phyloP scores from a whole-genome alignment of 2,797 vertebrate species.

The Syngnathus acus region DNA sequence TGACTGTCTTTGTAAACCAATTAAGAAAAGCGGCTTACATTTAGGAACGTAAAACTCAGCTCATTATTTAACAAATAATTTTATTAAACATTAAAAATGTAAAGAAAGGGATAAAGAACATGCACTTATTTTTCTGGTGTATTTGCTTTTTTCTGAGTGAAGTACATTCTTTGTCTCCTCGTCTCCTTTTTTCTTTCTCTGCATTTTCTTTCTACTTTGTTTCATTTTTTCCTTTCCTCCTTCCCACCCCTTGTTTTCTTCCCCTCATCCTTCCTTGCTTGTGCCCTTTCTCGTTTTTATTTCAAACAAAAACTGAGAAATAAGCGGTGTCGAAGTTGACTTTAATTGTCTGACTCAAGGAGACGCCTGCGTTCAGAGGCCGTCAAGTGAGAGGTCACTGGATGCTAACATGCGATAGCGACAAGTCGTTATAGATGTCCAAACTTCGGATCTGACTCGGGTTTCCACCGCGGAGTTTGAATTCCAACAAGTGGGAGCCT shows the following conservation, averaged over 20 bases:
- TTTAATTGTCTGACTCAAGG: not conserved
- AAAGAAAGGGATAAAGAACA: no score
- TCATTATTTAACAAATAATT: no score
- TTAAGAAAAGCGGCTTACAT: no score
- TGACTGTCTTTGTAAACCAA: no score
- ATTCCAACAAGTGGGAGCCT: conserved; percentile 27
- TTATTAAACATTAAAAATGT: no score
- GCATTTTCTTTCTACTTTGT: no score
- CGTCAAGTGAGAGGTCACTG: not conserved
- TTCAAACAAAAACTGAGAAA: not conserved
- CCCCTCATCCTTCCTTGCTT: not conserved
- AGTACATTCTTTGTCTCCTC: no score
- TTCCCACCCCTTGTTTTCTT: not conserved
- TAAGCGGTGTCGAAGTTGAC: not conserved
- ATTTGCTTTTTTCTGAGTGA: no score
- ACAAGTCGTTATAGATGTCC: conserved; percentile 27
- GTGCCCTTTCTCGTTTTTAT: not conserved
- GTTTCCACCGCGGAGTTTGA: conserved; percentile 19
- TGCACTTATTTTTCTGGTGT: no score
- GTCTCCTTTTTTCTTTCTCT: no score
- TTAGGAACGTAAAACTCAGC: no score
- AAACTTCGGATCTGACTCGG: conserved; percentile 17
- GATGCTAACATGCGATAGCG: conserved; percentile 5
- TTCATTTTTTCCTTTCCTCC: not conserved
- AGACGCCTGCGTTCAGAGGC: not conserved